These are phyloP conservation scores for Zingel zingel DNA, from an alignment of 2,113 vertebrate genomes.

Conservation along the genomic window DNA sequence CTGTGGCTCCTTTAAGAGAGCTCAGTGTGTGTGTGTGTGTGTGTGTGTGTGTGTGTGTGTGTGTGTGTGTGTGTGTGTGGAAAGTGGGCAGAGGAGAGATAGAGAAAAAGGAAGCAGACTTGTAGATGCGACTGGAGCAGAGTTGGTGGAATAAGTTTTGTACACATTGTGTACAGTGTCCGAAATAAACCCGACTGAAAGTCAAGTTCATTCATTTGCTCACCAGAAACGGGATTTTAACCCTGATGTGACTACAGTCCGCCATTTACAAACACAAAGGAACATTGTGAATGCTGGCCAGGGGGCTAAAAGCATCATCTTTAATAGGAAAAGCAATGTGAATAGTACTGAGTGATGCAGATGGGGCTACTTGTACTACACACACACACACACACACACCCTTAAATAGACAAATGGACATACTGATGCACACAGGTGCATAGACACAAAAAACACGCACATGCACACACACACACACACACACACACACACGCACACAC, in stretches of 20 bases:
- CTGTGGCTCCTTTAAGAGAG: no score
- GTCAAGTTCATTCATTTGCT: no score
- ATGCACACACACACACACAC: not conserved
- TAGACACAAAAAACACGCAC: not conserved
- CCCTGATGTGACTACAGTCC: constrained; percentile 11
- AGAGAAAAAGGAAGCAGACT: no score
- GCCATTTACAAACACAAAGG: constrained; percentile 60
- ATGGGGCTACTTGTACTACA: constrained; percentile 8
- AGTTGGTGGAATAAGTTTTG: no score
- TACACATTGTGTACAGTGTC: no score
- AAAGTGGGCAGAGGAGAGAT: no score
- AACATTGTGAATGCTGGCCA: constrained; percentile 23
- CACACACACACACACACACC: not conserved
- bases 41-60: no score
- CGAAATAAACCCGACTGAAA: no score
- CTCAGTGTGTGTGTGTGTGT: no score
- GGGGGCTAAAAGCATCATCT: constrained; percentile 66
- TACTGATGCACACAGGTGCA: constrained; percentile 15
- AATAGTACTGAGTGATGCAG: constrained; percentile 40
- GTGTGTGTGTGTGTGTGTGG: no score
- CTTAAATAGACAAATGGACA: constrained; percentile 27
- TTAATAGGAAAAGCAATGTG: constrained; percentile 48
- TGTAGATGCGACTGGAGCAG: no score
- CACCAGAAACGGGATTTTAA: no score
- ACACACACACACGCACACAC: not conserved